A percentile compares a stretch with the other conserved stretches of the same genome.
These are phyloP conservation scores for Pristionchus entomophagus DNA, from an alignment of 2,888 invertebrate genomes.

Conservation along the genomic window DNA sequence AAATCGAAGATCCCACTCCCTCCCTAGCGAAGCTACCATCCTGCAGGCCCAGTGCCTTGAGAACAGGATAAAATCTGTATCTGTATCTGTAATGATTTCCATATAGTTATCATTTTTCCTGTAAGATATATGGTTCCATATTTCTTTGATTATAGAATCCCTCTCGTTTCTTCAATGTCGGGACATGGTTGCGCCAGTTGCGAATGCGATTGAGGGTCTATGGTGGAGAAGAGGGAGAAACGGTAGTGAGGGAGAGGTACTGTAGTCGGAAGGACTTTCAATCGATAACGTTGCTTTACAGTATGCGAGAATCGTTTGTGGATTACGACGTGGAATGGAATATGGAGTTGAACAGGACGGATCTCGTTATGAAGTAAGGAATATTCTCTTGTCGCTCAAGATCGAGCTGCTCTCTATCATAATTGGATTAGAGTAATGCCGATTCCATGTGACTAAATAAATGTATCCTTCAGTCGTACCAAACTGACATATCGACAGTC, in stretches of 20 bases:
- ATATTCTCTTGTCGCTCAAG: not conserved
- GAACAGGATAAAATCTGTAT: too few relatives aligned
- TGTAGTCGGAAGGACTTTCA: not conserved
- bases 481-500: not conserved
- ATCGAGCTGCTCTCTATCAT: too few relatives aligned
- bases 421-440: not conserved
- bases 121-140: not conserved
- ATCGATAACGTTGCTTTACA: not conserved
- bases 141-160: not conserved
- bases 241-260: conserved; percentile 30
- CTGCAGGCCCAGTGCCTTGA: too few relatives aligned
- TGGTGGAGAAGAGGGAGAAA: conserved; percentile 31
- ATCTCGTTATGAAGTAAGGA: not conserved
- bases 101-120: too few relatives aligned
- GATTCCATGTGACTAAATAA: too few relatives aligned
- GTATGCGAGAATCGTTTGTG: not conserved
- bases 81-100: too few relatives aligned
- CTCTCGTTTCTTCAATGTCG: not conserved
- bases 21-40: too few relatives aligned
- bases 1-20: too few relatives aligned
- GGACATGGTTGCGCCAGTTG: conserved; percentile 9
- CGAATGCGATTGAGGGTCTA: conserved; percentile 18
- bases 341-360: not conserved
- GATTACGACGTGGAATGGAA: conserved; percentile 31
- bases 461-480: not conserved